phyloP scores from a whole-genome alignment of 2,888 invertebrate genomes.

The Gerris lacustris region DNA sequence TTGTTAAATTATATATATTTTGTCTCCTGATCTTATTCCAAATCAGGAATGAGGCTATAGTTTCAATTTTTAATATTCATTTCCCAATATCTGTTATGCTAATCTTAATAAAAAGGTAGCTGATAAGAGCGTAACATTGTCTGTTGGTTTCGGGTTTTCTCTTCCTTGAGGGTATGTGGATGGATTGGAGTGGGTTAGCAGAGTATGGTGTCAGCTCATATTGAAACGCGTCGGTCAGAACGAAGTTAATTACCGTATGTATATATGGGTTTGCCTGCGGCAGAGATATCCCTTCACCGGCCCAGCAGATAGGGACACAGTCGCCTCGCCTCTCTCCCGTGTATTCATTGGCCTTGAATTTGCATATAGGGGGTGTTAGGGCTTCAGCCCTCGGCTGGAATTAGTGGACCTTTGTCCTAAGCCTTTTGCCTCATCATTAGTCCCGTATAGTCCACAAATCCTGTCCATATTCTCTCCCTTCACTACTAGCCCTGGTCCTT shows the following conservation, averaged over 20 bases:
- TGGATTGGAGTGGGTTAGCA: too few relatives aligned
- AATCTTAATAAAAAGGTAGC: too few relatives aligned
- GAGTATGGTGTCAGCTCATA: background rate
- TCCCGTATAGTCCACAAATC: constrained; percentile 3
- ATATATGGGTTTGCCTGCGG: background rate
- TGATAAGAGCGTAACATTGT: too few relatives aligned
- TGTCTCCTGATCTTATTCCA: too few relatives aligned
- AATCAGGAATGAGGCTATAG: too few relatives aligned
- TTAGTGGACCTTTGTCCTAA: constrained; percentile 3
- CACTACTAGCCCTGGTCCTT: too few relatives aligned
- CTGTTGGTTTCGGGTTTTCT: too few relatives aligned
- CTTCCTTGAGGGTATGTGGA: too few relatives aligned
- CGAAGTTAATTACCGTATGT: constrained; percentile 3
- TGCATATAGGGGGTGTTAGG: background rate
- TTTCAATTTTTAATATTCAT: too few relatives aligned
- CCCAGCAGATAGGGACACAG: background rate
- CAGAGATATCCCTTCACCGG: background rate
- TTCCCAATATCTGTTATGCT: too few relatives aligned
- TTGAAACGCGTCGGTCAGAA: background rate
- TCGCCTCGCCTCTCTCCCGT: background rate
- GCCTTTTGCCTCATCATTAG: constrained; percentile 5
- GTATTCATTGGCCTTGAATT: background rate
- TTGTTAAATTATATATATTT: too few relatives aligned
- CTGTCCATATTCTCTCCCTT: background rate
- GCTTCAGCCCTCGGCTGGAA: background rate